Evolutionary conservation across 2,888 invertebrate genomes (phyloP), one percentile per base, ranked within the genome.

Genomic region (Ectemnius continuus): DNA sequence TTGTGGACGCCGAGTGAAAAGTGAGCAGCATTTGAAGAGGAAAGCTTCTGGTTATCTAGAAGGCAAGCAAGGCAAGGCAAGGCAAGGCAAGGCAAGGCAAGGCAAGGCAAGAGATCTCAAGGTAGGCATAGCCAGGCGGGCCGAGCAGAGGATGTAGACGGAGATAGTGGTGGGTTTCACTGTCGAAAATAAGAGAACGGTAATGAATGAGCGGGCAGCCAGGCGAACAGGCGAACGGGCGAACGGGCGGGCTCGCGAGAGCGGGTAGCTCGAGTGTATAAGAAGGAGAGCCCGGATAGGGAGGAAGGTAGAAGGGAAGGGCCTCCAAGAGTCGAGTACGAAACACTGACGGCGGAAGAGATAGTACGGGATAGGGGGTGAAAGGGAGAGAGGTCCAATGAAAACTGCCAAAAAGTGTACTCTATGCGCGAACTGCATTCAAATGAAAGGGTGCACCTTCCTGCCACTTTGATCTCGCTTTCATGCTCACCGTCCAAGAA

Each of bases 101-200:
- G 67, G 67, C 48, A 26, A 36, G 57, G 58, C 63, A 23, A 23
- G 58, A 63, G 5, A 52, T 0, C 16, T 14, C 73, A 3, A 23
- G 23, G 23, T 3, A 36, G 36, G 8, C 36, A 1, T 36, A 8
- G 6, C 36, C 8, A 36, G 36, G 0, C 36, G 36, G 36, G 36
- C 8, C 36, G 36, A 11, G 36, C 36, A 11, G 36, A 36, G 36
- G 36, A 36, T 36, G 36, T 36, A 36, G 36, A 11, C 5, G 76
- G 71, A 77, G 80, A 77, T 80, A 81, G 79, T 76, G 75, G 76
- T 68, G 79, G 77, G 81, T 78, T 81, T 75, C 80, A 67, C 81
- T 84, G 85, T 83, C 86, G 80, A 88, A 88, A 88, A 88, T 86
- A 86, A 88, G 87, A 88, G 86, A 88, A 83, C 84, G 86, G 87